phyloP scores from a whole-genome alignment of 1,140 invertebrate species.

The Lepidostoma basale region DNA sequence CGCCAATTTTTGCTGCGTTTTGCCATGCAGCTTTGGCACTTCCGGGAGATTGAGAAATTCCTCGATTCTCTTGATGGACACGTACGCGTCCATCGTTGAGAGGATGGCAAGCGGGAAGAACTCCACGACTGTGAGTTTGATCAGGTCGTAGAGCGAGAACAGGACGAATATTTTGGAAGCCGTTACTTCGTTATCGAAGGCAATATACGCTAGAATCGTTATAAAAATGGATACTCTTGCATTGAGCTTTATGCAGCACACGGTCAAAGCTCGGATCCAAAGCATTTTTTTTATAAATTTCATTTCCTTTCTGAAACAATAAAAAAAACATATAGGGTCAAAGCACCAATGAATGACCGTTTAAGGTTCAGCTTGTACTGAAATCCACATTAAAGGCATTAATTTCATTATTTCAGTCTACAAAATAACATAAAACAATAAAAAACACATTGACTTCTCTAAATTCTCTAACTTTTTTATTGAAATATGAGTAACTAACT shows the following conservation, averaged over 20 bases:
- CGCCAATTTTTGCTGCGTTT: background rate
- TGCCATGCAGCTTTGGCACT: constrained; percentile 44
- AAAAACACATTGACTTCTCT: too few species aligned
- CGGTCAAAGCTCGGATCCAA: constrained; percentile 70
- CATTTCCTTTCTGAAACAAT: constrained; percentile 65
- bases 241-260: constrained; percentile 70
- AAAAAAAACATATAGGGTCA: too few species aligned
- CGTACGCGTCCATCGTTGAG: constrained; percentile 62
- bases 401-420: too few species aligned
- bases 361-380: too few species aligned
- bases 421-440: too few species aligned
- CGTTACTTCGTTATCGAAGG: constrained; percentile 68
- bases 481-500: too few species aligned
- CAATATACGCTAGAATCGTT: constrained; percentile 77
- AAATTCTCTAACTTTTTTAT: too few species aligned
- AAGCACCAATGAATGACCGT: too few species aligned
- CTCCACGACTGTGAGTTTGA: constrained; percentile 75
- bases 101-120: constrained; percentile 74
- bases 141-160: constrained; percentile 74
- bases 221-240: constrained; percentile 80
- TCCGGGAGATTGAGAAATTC: constrained; percentile 69
- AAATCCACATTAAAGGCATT: too few species aligned
- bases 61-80: constrained; percentile 72
- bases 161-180: constrained; percentile 80
- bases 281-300: constrained; percentile 70